Conservation (phyloP, 2,888 invertebrate species). For the Trilocha varians region DNA sequence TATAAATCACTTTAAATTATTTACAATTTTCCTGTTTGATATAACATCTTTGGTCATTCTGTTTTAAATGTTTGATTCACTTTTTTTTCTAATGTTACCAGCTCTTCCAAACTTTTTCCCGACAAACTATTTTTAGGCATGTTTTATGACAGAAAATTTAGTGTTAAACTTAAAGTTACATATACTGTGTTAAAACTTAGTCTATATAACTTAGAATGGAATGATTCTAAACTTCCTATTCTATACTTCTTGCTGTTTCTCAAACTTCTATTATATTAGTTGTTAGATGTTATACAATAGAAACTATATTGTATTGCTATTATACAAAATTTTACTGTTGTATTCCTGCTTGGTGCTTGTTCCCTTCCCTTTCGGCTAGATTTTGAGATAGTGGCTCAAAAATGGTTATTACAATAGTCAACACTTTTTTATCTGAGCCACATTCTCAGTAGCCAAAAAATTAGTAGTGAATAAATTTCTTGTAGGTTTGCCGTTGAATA, state of each 20-base stretch:
- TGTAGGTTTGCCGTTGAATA: slow-evolving; percentile 78
- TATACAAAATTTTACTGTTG: slow-evolving; percentile 20
- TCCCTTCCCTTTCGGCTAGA: slow-evolving; percentile 28
- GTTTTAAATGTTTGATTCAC: no score
- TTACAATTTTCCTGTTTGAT: no score
- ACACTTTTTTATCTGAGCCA: slow-evolving; percentile 25
- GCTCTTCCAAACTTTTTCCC: no score
- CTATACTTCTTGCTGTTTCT: background rate
- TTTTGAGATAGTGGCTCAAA: slow-evolving; percentile 38
- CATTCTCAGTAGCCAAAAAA: slow-evolving; percentile 37
- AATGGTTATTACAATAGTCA: background rate
- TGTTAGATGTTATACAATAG: no score
- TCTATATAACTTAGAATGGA: background rate
- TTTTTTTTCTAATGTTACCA: no score
- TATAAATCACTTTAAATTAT: no score
- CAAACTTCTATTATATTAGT: background rate
- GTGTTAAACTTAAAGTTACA: no score
- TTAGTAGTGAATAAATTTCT: slow-evolving; percentile 49
- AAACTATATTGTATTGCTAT: no score
- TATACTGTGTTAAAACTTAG: no score
- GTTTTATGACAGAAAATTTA: no score
- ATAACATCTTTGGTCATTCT: no score
- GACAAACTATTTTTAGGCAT: no score
- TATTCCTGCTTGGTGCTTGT: slow-evolving; percentile 60
- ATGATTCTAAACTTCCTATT: background rate